Conservation (phyloP, 2,888 invertebrate genomes). For the Calameuta idolon region DNA sequence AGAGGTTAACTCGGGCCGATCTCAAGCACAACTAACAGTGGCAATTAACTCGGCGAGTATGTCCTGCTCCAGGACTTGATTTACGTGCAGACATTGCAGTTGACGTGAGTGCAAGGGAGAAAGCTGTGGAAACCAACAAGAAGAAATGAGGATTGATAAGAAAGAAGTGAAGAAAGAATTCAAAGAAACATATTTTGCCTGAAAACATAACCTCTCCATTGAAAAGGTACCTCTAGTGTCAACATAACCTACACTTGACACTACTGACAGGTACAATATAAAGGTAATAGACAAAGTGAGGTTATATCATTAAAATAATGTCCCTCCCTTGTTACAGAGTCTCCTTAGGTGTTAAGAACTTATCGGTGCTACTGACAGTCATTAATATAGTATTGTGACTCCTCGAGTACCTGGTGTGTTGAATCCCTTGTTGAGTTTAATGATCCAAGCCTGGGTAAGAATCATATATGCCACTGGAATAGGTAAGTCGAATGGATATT, state of each 20-base stretch:
- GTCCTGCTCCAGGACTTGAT: background rate
- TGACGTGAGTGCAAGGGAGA: background rate
- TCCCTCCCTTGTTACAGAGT: background rate
- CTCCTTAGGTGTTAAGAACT: slow-evolving; percentile 36
- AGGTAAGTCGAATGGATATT: background rate
- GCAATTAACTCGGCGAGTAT: slow-evolving; percentile 40
- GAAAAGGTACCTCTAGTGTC: background rate
- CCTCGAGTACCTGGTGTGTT: background rate
- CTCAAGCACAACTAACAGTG: slow-evolving; percentile 16
- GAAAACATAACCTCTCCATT: background rate
- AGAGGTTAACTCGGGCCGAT: slow-evolving; percentile 6
- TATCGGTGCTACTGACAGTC: slow-evolving; percentile 58
- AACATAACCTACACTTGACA: background rate
- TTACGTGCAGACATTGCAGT: background rate
- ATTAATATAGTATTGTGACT: slow-evolving; percentile 41
- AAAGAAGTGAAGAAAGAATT: background rate
- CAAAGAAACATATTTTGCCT: background rate
- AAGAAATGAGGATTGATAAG: background rate
- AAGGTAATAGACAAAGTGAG: background rate
- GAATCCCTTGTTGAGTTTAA: background rate
- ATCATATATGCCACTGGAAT: background rate
- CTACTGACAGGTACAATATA: background rate
- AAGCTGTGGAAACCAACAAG: background rate
- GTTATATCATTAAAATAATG: background rate
- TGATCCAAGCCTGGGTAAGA: background rate